Conservation (phyloP, 2,888 invertebrate genomes). For the Heliconius erato region DNA sequence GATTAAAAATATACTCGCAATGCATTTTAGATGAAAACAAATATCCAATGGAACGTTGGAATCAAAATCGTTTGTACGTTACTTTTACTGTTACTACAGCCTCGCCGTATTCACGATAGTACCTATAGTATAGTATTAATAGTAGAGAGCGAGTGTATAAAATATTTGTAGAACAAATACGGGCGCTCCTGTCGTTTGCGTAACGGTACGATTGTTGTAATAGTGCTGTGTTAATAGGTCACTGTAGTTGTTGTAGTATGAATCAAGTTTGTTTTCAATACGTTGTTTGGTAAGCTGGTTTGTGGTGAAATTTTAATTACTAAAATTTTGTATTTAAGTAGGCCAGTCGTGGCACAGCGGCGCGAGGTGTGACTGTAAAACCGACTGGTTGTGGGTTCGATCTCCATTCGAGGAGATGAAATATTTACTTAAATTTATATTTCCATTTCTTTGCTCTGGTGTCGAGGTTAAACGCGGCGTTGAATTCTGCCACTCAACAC, state of each 20-base stretch:
- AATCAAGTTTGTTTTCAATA: neutral
- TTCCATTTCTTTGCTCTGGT: no score
- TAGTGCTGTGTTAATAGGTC: conserved; percentile 5
- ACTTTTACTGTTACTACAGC: conserved; percentile 28
- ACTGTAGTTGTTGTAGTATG: neutral
- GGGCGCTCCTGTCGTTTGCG: conserved; percentile 5
- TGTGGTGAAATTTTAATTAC: no score
- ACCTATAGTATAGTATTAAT: neutral
- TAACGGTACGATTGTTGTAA: conserved; percentile 4
- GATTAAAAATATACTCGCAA: conserved; percentile 29
- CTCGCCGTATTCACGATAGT: conserved; percentile 14
- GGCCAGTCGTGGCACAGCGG: no score
- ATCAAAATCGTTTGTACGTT: conserved; percentile 36
- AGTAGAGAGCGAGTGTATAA: neutral
- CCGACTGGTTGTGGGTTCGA: no score
- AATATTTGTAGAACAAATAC: conserved; percentile 20
- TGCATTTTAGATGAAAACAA: conserved; percentile 37
- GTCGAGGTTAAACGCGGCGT: no score
- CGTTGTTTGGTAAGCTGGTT: no score
- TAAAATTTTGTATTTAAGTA: no score
- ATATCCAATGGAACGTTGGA: conserved; percentile 34
- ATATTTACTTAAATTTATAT: no score
- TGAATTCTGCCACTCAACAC: no score
- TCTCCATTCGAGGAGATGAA: no score
- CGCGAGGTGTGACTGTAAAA: no score